phyloP scores from a whole-genome alignment of 2,888 invertebrate genomes.

The Rhorus exstirpatorius region DNA sequence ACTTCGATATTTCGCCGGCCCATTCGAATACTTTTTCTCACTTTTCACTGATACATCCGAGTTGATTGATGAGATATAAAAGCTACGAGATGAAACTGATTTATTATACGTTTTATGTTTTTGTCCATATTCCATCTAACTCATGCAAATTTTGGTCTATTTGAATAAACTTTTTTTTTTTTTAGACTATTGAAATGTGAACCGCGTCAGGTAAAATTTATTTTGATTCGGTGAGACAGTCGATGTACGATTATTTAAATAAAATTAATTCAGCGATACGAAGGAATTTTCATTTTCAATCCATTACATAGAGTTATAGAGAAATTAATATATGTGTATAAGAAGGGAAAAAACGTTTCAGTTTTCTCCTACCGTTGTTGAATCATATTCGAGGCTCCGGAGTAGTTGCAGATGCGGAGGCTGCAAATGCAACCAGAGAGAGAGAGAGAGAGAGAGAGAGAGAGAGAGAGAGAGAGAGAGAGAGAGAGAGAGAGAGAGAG shows the following conservation, averaged over 20 bases:
- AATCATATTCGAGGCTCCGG: conserved; percentile 25
- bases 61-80: no score
- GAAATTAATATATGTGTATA: conserved; percentile 31
- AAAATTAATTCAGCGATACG: neutral
- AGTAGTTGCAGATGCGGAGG: conserved; percentile 19
- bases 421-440: conserved; percentile 11
- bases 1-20: no score
- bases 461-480: conserved; percentile 3
- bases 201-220: neutral
- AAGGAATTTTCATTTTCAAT: conserved; percentile 10
- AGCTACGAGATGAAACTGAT: no score
- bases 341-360: conserved; percentile 19
- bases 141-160: neutral
- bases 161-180: neutral
- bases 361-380: neutral
- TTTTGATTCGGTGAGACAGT: neutral
- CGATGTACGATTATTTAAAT: neutral
- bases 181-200: neutral
- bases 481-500: conserved; percentile 1
- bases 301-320: conserved; percentile 3
- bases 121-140: neutral
- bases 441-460: neutral
- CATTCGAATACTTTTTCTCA: no score
- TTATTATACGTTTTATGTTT: no score
- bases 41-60: no score